Base-by-base conservation (phyloP, 2,797 vertebrate genomes). In the Coilia nasus region DNA sequence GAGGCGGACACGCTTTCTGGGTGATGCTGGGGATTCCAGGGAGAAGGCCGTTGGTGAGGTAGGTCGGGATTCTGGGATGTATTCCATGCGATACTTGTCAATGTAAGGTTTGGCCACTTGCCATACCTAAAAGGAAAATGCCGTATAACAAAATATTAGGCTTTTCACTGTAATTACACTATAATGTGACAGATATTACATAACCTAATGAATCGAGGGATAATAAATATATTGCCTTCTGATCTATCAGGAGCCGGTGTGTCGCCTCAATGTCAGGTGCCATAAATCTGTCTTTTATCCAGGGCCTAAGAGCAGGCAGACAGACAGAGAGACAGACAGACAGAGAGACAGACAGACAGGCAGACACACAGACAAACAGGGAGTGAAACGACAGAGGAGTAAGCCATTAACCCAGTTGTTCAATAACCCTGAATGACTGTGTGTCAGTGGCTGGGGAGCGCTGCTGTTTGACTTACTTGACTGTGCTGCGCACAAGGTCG, bases 231-330 rank as follows among this genome's bases (percentile, higher is more conserved):
- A 35, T 78, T 85, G 21, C 98, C 97, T 98, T 98, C 89, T 99
- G 97, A 83, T 99, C 98, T 17, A 98, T 90, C 0, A 99, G 95
- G 62, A 99, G 95, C 84, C 95, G 95, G 89, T 99, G 98, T 19
- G 93, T 95, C 0, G 97, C 97, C 89, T 98, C 98, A 0, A 99
- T 99, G 87, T 99, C 98, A 0, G 98, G 97, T 84, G 98, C 97
- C 97, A 99, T 99, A 94, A 99, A 98, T 86, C 98, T 97, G 91
- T 99, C 98, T 93, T 98, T 99, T 10, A 99, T 96, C 98, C 98
- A 99, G 0, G 98, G 98, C 89, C 98, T 99, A 2, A 91, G 85
- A 84, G 56, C 85, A 1, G 31, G 19, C 15, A 12, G 54, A 4
- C n/a, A 23, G 60, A 41, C 35, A 41, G 35, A 41, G 2, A 41